Evolutionary conservation across 2,113 vertebrate species (phyloP), one percentile per base, ranked within the genome.

Genomic region (Siniperca chuatsi): DNA sequence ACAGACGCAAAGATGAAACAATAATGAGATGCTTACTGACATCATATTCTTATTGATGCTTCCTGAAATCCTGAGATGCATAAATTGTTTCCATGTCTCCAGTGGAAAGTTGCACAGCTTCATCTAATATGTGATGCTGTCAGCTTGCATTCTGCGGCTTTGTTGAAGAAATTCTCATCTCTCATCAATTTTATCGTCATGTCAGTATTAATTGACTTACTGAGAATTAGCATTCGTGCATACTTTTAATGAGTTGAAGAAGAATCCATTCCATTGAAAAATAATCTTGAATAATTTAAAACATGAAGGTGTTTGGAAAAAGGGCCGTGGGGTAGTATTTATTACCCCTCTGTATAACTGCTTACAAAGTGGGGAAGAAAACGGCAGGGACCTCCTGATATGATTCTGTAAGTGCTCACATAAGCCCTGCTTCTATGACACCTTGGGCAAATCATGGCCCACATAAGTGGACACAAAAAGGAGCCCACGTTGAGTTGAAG

Each of bases 21-120:
- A 72, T 81, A 79, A 78, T 74, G 50, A 86, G 82, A 74, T 73
- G 78, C 75, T 78, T 33, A 8, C 75, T 82, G 79, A 82, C 77
- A 71, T 85, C 29, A 33, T 84, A 37, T 75, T 83, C 81, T 85
- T 80, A 83, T 61, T 65, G 82, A 82, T 80, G 78, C 66, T 61
- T 81, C 58, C 52, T 54, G 69, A 60, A 83, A 70, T 67, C 84
- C 68, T 62, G 64, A 66, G 35, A 81, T 69, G 58, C 74, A 87
- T 46, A 66, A 69, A 79, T 69, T 40, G 78, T 61, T 62, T 12
- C 35, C 0, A 2, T n/a, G 46, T 81, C 69, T 80, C 69, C 33
- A n/a, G 57, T 42, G 52, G 35, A 81, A 83, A 81, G 83, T 74
- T 68, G 46, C 68, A 25, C 12, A 29, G 80, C 75, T 68, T 84